These are phyloP conservation scores for Fulica atra DNA, from an alignment of 2,113 vertebrate genomes.

Conservation along the genomic window DNA sequence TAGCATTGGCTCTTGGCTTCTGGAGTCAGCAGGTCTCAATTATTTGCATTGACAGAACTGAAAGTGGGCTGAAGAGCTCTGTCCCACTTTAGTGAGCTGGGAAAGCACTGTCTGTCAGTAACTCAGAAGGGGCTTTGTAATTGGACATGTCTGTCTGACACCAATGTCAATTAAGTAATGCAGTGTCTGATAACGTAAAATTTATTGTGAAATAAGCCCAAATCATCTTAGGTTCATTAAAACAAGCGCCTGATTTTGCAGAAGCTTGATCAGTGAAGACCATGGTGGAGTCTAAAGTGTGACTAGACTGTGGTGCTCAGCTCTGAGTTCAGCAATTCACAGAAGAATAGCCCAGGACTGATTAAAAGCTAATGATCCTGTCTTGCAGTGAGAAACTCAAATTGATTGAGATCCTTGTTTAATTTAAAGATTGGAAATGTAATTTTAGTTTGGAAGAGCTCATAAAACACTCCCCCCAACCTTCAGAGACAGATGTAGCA, in stretches of 20 bases:
- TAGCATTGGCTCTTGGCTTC: not conserved
- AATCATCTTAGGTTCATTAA: not conserved
- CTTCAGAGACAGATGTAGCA: not conserved
- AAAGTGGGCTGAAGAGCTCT: not conserved
- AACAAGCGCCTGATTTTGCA: not conserved
- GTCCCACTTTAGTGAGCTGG: not conserved
- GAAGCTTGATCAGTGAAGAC: not conserved
- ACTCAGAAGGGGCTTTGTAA: not conserved
- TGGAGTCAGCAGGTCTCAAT: not conserved
- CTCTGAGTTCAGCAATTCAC: not conserved
- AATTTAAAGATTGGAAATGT: not conserved
- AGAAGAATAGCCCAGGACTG: not conserved
- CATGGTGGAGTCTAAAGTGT: not conserved
- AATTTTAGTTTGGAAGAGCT: not conserved
- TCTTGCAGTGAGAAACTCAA: not conserved
- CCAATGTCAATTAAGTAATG: not conserved
- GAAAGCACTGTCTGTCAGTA: not conserved
- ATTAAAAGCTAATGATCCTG: not conserved
- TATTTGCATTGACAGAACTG: not conserved
- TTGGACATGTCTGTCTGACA: not conserved
- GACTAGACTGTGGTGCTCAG: not conserved
- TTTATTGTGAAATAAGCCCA: not conserved
- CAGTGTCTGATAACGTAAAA: not conserved
- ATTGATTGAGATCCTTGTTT: not conserved
- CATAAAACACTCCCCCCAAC: not conserved